Percentiles rank a stretch among this genome's conserved stretches.
Evolutionary conservation across 2,113 vertebrate species (phyloP).

Genomic region (Epinephelus fuscoguttatus): DNA sequence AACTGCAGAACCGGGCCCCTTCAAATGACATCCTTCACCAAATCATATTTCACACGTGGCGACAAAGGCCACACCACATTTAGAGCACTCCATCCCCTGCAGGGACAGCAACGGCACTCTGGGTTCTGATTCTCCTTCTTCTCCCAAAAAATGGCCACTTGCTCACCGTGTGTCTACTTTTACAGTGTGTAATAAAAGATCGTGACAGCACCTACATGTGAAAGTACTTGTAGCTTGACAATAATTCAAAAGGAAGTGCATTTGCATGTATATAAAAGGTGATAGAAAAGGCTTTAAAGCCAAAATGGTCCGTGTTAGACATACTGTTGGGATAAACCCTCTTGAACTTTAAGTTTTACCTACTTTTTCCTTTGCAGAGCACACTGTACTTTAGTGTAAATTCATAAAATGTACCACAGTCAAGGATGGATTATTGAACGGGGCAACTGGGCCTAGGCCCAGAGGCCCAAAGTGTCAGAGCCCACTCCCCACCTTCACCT

Average conservation of each 20-base stretch:
- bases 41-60: conserved; percentile 75
- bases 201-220: not conserved
- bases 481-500: no score
- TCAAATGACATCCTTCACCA: conserved; percentile 73
- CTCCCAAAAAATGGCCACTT: conserved; percentile 48
- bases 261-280: conserved; percentile 40
- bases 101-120: conserved; percentile 44
- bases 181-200: conserved; percentile 48
- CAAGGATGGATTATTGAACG: no score
- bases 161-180: conserved; percentile 43
- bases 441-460: no score
- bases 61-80: conserved; percentile 68
- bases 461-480: no score
- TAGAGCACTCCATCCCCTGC: conserved; percentile 64
- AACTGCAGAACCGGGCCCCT: conserved; percentile 66
- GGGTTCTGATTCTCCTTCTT: conserved; percentile 47
- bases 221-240: not conserved
- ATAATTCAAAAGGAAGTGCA: conserved; percentile 24
- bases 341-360: conserved; percentile 1
- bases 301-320: not conserved
- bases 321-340: conserved; percentile 1
- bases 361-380: not conserved
- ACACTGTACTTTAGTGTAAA: not conserved
- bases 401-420: not conserved
- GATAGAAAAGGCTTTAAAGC: conserved; percentile 20